Evolutionary conservation across 2,797 vertebrate genomes (phyloP), one percentile per base, ranked within the genome.

Genomic region (Acipenser ruthenus): DNA sequence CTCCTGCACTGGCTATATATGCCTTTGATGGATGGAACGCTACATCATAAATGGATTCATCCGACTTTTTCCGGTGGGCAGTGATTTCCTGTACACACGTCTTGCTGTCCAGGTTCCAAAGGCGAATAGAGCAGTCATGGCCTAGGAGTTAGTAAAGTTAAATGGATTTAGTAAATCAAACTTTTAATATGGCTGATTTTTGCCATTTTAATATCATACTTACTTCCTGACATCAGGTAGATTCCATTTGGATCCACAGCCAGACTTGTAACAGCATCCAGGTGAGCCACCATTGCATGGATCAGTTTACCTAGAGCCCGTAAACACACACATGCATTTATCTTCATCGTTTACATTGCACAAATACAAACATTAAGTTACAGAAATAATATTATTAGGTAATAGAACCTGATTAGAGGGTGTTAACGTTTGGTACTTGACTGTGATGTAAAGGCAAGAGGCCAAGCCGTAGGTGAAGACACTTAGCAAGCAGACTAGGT

Each of bases 161-260:
- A 4, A 37, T 37, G 4, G 37, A 37, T 37, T 37, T 37, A 37
- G 1, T 5, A 37, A 37, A 37, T 37, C 37, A 37, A 37, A 37
- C 37, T 37, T 37, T 37, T 37, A 4, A 37, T 37, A 37, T 37
- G 5, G 3, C 37, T 37, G 37, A 37, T 37, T 37, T 37, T 1
- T 37, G 37, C 37, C 37, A 37, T 37, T 37, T 37, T 37, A 37
- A 37, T 37, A 37, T 37, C 37, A 37, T 8, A 67, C 78, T 95
- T 91, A 99, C 97, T 99, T 90, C 96, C 96, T 71, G 97, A 99
- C 94, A 99, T 98, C 87, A 99, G 85, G 86, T 99, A 99, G 83
- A 99, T 98, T 82, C 96, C 97, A 78, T 99, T 99, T 66, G 97
- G 96, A 86, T 99, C 97, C 75, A 99, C 95, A 67, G 95, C 96